Base-by-base conservation (phyloP, 2,888 invertebrate genomes). In the Protophormia terraenovae region DNA sequence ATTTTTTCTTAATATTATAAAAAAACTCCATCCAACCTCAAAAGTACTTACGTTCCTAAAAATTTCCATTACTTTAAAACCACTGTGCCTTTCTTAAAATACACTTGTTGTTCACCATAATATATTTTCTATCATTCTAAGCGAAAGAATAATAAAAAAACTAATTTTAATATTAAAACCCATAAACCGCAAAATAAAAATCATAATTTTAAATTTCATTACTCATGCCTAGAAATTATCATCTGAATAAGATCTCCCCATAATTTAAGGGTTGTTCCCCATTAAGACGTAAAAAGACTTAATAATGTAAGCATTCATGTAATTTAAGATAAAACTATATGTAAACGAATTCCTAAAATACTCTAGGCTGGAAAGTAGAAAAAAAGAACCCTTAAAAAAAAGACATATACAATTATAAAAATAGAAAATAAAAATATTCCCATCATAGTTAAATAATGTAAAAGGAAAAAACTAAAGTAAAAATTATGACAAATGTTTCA, bases 401-500 rank as follows among this genome's bases (percentile, higher is more conserved):
- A 50, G 62, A 77, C 38, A 80, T 27, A 53, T 58, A 72, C 27
- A 64, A 83, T 71, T 72, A 47, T 29, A 45, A 75, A 29, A 62
- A 66, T 27, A 69, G 29, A 19, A 32, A 60, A 62, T 29, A 50
- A 71, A 78, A 80, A 81, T 58, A 27, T 82, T 82, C 82, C 82
- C 82, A 82, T 47, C 69, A 27, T 71, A 27, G 3, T 27, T 2
- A 29, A 41, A 38, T 2, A 8, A 8, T 24, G 45, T 0, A 58
- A 35, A 38, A 22, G 67, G 29, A 45, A 58, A 55, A 24, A 60
- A 88, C 85, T 53, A 87, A n/a, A n/a, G n/a, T n/a, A n/a, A 88
- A 88, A 88, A 88, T 78, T 89, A 90, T 91, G 90, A 90, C 91
- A 90, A 90, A 91, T 90, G 90, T 90, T 90, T 89, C 88, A 89